A percentile compares a stretch with the other conserved stretches of the same genome.
phyloP scores from a whole-genome alignment of 1,140 invertebrate species.

The Homalodisca vitripennis region DNA sequence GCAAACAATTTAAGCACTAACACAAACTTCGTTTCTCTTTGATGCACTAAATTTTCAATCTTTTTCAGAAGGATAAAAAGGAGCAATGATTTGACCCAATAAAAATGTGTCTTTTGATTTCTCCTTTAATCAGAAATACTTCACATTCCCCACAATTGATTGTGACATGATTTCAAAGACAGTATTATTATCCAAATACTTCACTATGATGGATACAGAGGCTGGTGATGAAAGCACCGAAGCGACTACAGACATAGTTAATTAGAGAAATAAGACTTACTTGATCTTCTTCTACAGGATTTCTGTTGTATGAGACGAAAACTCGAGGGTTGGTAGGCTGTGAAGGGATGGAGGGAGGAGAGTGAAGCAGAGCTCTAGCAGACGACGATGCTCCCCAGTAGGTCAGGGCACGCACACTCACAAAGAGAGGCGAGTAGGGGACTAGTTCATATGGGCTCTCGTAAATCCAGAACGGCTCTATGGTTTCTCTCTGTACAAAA shows the following conservation, averaged over 20 bases:
- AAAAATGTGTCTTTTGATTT: too few species aligned
- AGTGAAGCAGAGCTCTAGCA: slow-evolving; percentile 56
- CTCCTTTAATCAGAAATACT: too few species aligned
- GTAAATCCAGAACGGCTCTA: slow-evolving; percentile 45
- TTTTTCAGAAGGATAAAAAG: too few species aligned
- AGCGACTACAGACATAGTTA: too few species aligned
- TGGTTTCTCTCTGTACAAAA: slow-evolving; percentile 40
- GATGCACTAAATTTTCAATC: too few species aligned
- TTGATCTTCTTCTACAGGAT: slow-evolving; percentile 49
- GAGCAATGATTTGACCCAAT: too few species aligned
- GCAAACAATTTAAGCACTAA: too few species aligned
- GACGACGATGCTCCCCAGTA: slow-evolving; percentile 75
- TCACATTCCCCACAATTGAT: too few species aligned
- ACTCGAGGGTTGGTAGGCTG: slow-evolving; percentile 66
- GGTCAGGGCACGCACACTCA: slow-evolving; percentile 76
- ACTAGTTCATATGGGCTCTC: slow-evolving; percentile 54
- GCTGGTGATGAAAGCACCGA: too few species aligned
- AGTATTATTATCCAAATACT: slow-evolving; percentile 19
- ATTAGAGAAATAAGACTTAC: too few species aligned
- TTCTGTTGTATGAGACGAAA: slow-evolving; percentile 57
- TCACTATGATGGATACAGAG: slow-evolving; percentile 7
- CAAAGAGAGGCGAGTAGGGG: slow-evolving; percentile 65
- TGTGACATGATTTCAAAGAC: not conserved
- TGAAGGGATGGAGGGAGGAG: slow-evolving; percentile 70
- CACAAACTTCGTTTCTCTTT: too few species aligned